phyloP scores from a whole-genome alignment of 2,113 vertebrate genomes.

The Ictalurus punctatus region DNA sequence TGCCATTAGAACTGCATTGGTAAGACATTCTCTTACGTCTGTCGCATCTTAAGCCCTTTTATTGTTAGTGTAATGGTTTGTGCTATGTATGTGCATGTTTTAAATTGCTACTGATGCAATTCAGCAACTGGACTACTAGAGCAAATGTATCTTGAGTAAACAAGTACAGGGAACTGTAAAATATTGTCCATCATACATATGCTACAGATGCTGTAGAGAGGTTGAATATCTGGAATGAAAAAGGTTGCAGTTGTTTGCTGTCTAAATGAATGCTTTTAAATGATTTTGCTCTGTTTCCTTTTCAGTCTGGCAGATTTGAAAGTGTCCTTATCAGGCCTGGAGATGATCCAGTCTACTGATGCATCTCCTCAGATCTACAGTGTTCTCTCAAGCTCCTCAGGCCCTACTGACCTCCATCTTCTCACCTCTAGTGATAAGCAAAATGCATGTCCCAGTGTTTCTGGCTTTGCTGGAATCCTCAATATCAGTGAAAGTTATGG shows the following conservation, averaged over 20 bases:
- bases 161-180: not conserved
- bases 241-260: not conserved
- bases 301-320: constrained; percentile 62
- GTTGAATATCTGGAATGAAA: not conserved
- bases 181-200: not conserved
- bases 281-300: constrained; percentile 18
- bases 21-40: not conserved
- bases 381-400: constrained; percentile 59
- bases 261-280: not conserved
- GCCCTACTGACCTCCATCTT: constrained; percentile 59
- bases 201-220: no score
- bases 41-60: not conserved
- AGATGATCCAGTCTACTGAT: constrained; percentile 56
- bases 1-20: not conserved
- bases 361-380: constrained; percentile 64
- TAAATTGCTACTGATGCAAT: not conserved
- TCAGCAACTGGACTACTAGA: not conserved
- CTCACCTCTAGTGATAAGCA: constrained; percentile 55
- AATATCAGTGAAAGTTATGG: constrained; percentile 70
- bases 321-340: constrained; percentile 67
- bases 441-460: constrained; percentile 35
- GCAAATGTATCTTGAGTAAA: not conserved
- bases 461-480: constrained; percentile 68
- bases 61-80: not conserved
- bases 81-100: not conserved